Evolutionary conservation across 2,797 vertebrate genomes (phyloP).

Genomic region (Glyptemys insculpta): DNA sequence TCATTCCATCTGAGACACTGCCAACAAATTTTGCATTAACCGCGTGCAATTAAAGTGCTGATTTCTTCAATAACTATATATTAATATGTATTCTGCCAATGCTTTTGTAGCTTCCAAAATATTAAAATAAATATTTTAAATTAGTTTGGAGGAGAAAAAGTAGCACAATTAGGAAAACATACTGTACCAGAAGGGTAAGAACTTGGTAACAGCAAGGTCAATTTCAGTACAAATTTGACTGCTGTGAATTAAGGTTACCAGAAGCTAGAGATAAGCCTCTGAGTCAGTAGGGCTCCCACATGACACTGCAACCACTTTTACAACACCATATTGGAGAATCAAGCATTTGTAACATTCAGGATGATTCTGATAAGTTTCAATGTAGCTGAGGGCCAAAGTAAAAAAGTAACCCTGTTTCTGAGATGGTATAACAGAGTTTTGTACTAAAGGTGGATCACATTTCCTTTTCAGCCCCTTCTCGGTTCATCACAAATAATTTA

Average conservation of each 20-base stretch:
- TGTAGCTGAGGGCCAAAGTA: not conserved
- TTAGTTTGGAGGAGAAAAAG: slow-evolving; percentile 18
- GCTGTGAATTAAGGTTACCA: slow-evolving; percentile 11
- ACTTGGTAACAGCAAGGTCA: not conserved
- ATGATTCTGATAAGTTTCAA: not conserved
- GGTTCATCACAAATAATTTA: slow-evolving; percentile 60
- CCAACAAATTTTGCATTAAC: slow-evolving; percentile 63
- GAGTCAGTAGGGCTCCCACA: not conserved
- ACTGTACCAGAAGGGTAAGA: slow-evolving; percentile 30
- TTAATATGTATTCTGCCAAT: slow-evolving; percentile 29
- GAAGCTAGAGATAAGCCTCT: not conserved
- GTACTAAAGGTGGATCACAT: not conserved
- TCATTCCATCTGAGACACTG: slow-evolving; percentile 43
- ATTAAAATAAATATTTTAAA: slow-evolving; percentile 51
- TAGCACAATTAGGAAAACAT: slow-evolving; percentile 15
- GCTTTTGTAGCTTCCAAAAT: slow-evolving; percentile 57
- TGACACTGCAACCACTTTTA: not conserved
- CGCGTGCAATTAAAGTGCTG: slow-evolving; percentile 59
- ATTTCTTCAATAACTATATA: slow-evolving; percentile 31
- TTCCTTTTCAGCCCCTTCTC: slow-evolving; percentile 44
- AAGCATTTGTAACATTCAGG: slow-evolving; percentile 13
- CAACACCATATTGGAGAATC: not conserved
- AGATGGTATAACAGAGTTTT: not conserved
- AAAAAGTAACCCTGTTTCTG: not conserved
- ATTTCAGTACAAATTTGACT: slow-evolving; percentile 2